These are phyloP conservation scores for Griposia aprilina DNA, from an alignment of 2,888 invertebrate species.

Conservation along the genomic window DNA sequence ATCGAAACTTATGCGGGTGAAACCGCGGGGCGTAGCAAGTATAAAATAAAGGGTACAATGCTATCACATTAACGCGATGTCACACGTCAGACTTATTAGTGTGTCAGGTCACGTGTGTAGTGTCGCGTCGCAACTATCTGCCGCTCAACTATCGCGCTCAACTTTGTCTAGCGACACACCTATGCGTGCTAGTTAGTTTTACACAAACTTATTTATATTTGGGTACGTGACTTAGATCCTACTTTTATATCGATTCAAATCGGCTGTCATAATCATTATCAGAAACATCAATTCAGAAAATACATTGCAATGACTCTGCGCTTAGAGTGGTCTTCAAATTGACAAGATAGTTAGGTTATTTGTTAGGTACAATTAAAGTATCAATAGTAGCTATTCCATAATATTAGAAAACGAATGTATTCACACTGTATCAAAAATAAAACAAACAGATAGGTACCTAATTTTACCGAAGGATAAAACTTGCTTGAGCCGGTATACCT, in stretches of 20 bases:
- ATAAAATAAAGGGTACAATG: neutral
- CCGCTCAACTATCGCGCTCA: constrained; percentile 54
- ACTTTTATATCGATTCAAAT: constrained; percentile 6
- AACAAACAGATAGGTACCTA: neutral
- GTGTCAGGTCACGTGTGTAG: constrained; percentile 58
- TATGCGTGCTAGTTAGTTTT: constrained; percentile 15
- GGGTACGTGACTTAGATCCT: constrained; percentile 12
- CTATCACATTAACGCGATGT: constrained; percentile 6
- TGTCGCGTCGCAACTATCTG: constrained; percentile 56
- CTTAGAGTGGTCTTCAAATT: neutral
- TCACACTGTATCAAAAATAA: too few relatives aligned
- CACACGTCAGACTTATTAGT: constrained; percentile 31
- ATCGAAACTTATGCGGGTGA: too few relatives aligned
- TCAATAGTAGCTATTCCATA: neutral
- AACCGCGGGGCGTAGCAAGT: too few relatives aligned
- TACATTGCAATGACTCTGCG: neutral
- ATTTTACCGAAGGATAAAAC: neutral
- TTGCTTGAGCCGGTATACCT: neutral
- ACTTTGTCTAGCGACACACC: constrained; percentile 40
- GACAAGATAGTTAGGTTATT: neutral
- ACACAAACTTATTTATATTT: constrained; percentile 32
- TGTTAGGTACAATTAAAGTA: neutral
- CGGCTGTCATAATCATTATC: too few relatives aligned
- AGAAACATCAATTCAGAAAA: neutral
- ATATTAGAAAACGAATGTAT: neutral